Base-by-base conservation (phyloP, 2,888 invertebrate species). In the Tipula vernalis region DNA sequence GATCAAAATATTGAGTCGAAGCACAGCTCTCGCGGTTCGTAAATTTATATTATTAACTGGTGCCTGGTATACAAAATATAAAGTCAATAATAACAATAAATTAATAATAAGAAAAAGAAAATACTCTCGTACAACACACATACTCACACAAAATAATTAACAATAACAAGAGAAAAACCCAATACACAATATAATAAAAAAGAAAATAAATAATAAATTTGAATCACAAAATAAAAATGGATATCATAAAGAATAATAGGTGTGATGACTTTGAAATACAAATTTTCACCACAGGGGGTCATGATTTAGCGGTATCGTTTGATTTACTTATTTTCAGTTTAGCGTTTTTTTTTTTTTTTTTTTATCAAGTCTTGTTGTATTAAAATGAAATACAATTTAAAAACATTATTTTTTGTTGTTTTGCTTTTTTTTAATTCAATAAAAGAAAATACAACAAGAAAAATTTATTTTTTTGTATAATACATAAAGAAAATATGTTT, bases 221-320 rank as follows among this genome's bases (percentile, higher is more conserved):
- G 71, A 71, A 71, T 71, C 71, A 71, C 71, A 71, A 71, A 71
- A 51, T 15, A 51, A 71, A 71, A 71, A 71, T 71, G 71, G 71
- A 71, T 71, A 71, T 71, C 71, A 10, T 71, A 71, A 86, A 86
- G 41, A 86, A 86, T 28, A 86, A 86, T 57, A 86, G 86, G 86
- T 86, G 86, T 86, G 86, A 86, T 86, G 51, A 86, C 51, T 86
- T 86, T 86, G 57, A 86, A 51, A 86, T 51, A 86, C 86, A 86
- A 86, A 86, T 86, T 86, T 86, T 57, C 86, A 86, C 86, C 57
- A 51, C 86, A 86, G 51, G 86, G 86, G 51, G 51, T 51, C 86
- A 86, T n/a, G 36, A 71, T 57, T 42, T 39, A 51, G 51, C 51
- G 86, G 51, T 86, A 36, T 86, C 51, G 36, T 86, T 86, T 86